Conservation (phyloP, 53 echinoderm and acorn worm species). For the Paracentrotus lividus region DNA sequence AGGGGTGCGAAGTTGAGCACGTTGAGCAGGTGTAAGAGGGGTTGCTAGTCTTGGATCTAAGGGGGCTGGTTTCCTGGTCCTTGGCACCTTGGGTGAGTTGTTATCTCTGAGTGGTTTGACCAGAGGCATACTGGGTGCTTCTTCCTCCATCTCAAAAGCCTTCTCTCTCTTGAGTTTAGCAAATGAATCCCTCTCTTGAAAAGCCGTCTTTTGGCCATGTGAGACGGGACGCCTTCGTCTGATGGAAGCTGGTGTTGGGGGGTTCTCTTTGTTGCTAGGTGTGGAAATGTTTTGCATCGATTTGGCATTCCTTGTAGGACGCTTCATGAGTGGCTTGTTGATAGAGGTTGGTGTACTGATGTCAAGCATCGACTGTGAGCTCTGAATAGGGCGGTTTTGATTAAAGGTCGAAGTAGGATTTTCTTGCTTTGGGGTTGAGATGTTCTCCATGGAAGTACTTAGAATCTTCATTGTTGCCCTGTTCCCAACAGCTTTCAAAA, state of each 20-base stretch:
- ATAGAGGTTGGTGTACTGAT: conserved; percentile 56
- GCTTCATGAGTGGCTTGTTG: not conserved
- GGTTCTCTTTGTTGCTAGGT: conserved; percentile 8
- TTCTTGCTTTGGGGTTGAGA: conserved; percentile 58
- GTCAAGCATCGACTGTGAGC: conserved; percentile 60
- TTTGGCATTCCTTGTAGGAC: not conserved
- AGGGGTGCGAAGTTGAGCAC: not conserved
- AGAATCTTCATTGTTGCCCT: not conserved
- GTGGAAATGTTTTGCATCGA: not conserved
- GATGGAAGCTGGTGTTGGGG: conserved; percentile 38
- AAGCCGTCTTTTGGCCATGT: conserved; percentile 45
- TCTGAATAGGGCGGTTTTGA: conserved; percentile 30
- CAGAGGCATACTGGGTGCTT: conserved; percentile 5
- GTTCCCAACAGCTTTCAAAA: conserved; percentile 43
- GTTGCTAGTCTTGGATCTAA: conserved; percentile 59
- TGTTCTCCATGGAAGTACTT: conserved; percentile 54
- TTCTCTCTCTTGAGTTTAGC: conserved; percentile 31
- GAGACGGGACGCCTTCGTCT: conserved; percentile 59
- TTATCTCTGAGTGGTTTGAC: conserved; percentile 64
- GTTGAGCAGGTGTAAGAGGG: conserved; percentile 55
- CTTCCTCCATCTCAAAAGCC: conserved; percentile 42
- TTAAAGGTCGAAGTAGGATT: not conserved
- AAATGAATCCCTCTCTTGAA: conserved; percentile 57
- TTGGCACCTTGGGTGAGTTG: conserved; percentile 54
- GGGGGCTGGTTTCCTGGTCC: conserved; percentile 63